These are phyloP conservation scores for Euwallacea similis DNA, from an alignment of 1,140 invertebrate genomes.

Conservation along the genomic window DNA sequence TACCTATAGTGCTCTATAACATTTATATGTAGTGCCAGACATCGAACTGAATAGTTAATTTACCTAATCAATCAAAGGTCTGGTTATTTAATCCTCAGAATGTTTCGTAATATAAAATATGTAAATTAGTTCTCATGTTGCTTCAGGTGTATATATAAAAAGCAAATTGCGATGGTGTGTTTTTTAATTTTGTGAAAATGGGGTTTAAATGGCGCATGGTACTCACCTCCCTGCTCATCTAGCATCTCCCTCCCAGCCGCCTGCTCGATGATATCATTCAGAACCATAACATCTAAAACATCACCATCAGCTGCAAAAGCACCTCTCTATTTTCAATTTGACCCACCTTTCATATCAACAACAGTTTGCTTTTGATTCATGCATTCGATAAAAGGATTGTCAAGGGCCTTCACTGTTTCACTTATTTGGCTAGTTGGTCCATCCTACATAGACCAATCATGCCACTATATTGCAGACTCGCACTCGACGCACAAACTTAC, in stretches of 20 bases:
- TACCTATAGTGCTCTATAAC: conserved; percentile 43
- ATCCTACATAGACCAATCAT: conserved; percentile 41
- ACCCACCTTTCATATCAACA: conserved; percentile 84
- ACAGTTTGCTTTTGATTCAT: conserved; percentile 78
- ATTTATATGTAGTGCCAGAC: conserved; percentile 43
- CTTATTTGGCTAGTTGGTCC: conserved; percentile 50
- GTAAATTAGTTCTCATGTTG: conserved; percentile 43
- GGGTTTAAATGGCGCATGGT: conserved; percentile 17
- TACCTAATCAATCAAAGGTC: conserved; percentile 44
- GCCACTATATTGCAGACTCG: not conserved
- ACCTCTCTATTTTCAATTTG: not conserved
- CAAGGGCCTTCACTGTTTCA: conserved; percentile 79
- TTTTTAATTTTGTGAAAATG: conserved; percentile 27
- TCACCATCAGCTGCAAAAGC: not conserved
- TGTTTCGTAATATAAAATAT: conserved; percentile 45
- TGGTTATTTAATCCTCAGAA: conserved; percentile 46
- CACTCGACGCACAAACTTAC: conserved; percentile 57
- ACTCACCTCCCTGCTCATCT: conserved; percentile 85
- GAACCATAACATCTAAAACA: conserved; percentile 89
- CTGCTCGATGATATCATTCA: conserved; percentile 97
- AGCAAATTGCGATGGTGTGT: conserved; percentile 53
- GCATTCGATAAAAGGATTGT: conserved; percentile 90
- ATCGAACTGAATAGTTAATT: conserved; percentile 41
- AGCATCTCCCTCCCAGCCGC: conserved; percentile 83
- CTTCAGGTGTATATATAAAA: conserved; percentile 24